Conservation (phyloP, 2,797 vertebrate species). For the Champsocephalus esox region DNA sequence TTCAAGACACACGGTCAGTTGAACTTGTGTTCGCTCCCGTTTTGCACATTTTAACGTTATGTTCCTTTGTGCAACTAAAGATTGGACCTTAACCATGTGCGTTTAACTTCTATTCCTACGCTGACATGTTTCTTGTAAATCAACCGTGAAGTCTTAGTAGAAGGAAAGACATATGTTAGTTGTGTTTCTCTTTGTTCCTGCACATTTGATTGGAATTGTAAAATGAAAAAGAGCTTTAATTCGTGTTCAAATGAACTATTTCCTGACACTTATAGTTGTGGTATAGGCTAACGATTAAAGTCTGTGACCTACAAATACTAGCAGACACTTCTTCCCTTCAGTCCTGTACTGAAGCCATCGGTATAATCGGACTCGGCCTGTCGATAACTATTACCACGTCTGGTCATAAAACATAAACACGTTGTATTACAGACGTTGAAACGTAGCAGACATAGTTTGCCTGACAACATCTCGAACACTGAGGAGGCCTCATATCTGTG, state of each 20-base stretch:
- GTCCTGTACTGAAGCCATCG: too few species aligned
- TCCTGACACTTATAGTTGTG: too few species aligned
- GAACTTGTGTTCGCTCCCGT: too few species aligned
- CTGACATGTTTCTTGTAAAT: background rate
- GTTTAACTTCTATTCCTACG: background rate
- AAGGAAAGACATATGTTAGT: background rate
- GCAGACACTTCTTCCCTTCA: background rate
- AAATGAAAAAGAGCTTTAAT: too few species aligned
- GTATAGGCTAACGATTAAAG: background rate
- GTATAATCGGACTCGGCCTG: background rate
- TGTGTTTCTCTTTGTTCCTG: background rate
- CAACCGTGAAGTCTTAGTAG: rapidly evolving
- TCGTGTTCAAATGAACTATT: background rate
- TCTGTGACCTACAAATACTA: background rate
- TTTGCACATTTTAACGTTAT: too few species aligned
- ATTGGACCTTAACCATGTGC: too few species aligned
- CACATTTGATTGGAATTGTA: background rate
- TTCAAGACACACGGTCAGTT: background rate
- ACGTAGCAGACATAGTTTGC: background rate
- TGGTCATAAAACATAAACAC: background rate
- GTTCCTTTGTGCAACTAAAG: too few species aligned
- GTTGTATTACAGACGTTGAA: background rate
- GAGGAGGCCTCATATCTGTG: background rate
- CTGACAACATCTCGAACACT: background rate
- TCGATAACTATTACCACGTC: background rate